Evolutionary conservation across 2,113 vertebrate species (phyloP), one percentile per base, ranked within the genome.

Genomic region (Phocoena sinus): DNA sequence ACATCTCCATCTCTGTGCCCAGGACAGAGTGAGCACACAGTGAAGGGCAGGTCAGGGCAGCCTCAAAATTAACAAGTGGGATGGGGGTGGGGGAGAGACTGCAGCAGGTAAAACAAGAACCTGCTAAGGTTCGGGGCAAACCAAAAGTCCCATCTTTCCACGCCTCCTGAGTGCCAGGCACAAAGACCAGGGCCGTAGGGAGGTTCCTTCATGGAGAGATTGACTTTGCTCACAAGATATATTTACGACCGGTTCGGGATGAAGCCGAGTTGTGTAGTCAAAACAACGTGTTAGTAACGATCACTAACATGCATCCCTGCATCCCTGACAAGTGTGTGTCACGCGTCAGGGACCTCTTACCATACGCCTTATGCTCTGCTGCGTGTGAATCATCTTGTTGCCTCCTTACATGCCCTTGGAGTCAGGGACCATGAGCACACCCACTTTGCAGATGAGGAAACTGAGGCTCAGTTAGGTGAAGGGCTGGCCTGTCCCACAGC

Each of bases 301-400:
- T 20, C 15, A 0, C 60, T 2, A 18, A 21, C 36, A 6, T 0
- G 26, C 25, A 33, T 8, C 56, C 65, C 21, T 2, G 31, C 79
- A 8, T 7, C 92, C 26, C 2, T 33, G 85, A 63, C 85, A 23
- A 13, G 38, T 3, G 76, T 26, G 0, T 2, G 44, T 17, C 56
- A 4, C 2, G 7, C 9, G 8, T 20, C 2, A 31, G 21, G 21
- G n/a, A 14, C 25, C 47, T 8, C 41, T 47, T 3, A 12, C 50
- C 56, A n/a, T 6, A 4, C 5, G 7, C 12, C 10, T 2, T 14
- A 0, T 0, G 7, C 0, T 8, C 26, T 26, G 33, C 26, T 33
- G 23, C 8, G 2, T 0, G 23, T 2, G 2, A 53, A 5, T 67
- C 23, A 38, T 14, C 31, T 47, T 47, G 17, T 1, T 2, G 8